Evolutionary conservation across 2,113 vertebrate species (phyloP), one percentile per base, ranked within the genome.

Genomic region (Notiomystis cincta): DNA sequence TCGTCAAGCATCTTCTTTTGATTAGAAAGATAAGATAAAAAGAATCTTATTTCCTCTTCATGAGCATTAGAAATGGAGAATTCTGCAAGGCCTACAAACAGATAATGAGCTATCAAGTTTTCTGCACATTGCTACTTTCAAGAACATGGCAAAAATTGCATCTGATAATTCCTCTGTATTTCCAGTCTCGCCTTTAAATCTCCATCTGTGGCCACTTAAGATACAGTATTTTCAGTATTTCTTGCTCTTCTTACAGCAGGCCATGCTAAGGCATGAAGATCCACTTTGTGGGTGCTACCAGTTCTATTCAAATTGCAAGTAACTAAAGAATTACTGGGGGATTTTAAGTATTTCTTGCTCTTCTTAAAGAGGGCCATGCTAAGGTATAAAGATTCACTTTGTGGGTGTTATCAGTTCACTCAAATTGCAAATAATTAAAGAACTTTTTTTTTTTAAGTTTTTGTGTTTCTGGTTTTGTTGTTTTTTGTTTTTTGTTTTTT

Each of bases 141-240:
- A 20, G 9, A 79, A 62, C 0, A 1, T 13, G 9, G 4, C 37
- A 86, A 51, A 86, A 60, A 14, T 47, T 50, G 35, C 23, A 30
- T 4, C 10, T 13, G 17, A 15, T 38, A 23, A 23, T 35, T 70
- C 4, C 20, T 56, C 24, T 30, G 54, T 3, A 18, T 50, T 64
- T 76, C 21, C 40, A 84, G 18, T 9, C n/a, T n/a, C 5, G 2
- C 12, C 8, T 51, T 33, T 28, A 56, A 37, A 54, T 10, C 42
- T 37, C 0, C 13, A 8, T 35, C n/a, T 12, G 2, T 1, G 16
- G 19, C 9, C 17, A 20, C n/a, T 47, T 4, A 24, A n/a, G 60
- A 15, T 11, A 18, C 23, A 37, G 13, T 2, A 22, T n/a, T n/a
- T n/a, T n/a, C n/a, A n/a, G n/a, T n/a, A n/a, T n/a, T n/a, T n/a